These are phyloP conservation scores for Strigamia crassipes DNA, from an alignment of 2,888 invertebrate species.

Conservation along the genomic window DNA sequence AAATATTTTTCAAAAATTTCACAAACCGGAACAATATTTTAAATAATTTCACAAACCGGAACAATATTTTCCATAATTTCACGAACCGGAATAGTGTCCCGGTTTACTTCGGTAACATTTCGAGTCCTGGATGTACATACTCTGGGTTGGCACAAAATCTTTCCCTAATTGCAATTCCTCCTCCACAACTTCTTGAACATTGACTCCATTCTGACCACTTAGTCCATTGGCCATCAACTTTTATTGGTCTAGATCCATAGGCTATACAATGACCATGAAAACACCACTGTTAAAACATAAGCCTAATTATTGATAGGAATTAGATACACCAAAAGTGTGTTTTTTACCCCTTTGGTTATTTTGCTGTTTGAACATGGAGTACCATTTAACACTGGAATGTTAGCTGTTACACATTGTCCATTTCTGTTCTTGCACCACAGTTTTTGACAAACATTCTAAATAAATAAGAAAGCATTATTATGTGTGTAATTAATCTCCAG, in stretches of 20 bases:
- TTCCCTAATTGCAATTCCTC: neutral
- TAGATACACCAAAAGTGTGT: neutral
- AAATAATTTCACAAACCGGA: no score
- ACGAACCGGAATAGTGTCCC: no score
- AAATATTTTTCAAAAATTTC: no score
- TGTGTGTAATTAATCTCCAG: neutral
- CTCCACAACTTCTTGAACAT: slow-evolving; percentile 20
- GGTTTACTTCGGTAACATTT: no score
- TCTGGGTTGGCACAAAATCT: slow-evolving; percentile 10
- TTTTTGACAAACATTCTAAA: slow-evolving; percentile 6
- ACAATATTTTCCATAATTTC: no score
- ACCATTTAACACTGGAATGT: slow-evolving; percentile 4
- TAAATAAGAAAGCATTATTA: neutral
- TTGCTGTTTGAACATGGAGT: neutral
- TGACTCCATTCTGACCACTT: neutral
- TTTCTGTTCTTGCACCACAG: neutral
- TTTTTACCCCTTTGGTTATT: neutral
- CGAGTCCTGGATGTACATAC: no score
- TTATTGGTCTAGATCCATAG: neutral
- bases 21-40: no score
- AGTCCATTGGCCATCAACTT: neutral
- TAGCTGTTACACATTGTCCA: neutral
- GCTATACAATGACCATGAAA: neutral
- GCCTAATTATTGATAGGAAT: neutral
- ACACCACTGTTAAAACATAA: neutral